These are phyloP conservation scores for Lordiphosa fenestrarum DNA, from an alignment of 2,888 invertebrate genomes.

Conservation along the genomic window DNA sequence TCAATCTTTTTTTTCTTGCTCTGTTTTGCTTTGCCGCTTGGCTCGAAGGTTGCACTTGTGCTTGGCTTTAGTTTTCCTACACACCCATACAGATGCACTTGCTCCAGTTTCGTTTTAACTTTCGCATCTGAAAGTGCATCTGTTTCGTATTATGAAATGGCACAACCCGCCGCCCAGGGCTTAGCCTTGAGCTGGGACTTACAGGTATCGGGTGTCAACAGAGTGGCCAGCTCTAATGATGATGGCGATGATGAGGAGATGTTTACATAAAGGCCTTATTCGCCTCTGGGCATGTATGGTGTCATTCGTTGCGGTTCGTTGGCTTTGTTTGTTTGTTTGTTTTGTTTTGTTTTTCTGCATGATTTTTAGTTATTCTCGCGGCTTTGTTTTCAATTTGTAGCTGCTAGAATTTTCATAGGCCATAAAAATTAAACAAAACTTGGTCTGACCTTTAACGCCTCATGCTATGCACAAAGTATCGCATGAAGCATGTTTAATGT, in stretches of 20 bases:
- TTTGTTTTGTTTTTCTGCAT: slow-evolving; percentile 4
- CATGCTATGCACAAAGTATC: slow-evolving; percentile 44
- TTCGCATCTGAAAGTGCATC: slow-evolving; percentile 58
- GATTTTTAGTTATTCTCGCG: slow-evolving; percentile 6
- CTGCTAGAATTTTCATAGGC: slow-evolving; percentile 34
- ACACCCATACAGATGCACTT: slow-evolving; percentile 27
- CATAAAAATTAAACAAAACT: slow-evolving; percentile 13
- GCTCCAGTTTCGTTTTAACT: slow-evolving; percentile 43
- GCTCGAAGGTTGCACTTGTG: slow-evolving; percentile 41
- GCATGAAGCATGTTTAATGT: slow-evolving; percentile 26
- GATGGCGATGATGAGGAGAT: neutral
- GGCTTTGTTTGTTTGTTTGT: slow-evolving; percentile 12
- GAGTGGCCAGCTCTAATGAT: neutral
- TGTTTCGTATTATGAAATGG: slow-evolving; percentile 36
- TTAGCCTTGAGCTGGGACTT: slow-evolving; percentile 10
- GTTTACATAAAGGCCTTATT: neutral
- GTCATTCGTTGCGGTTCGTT: slow-evolving; percentile 62
- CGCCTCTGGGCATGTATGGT: slow-evolving; percentile 31
- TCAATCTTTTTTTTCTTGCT: slow-evolving; percentile 20
- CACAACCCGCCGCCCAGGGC: slow-evolving; percentile 6
- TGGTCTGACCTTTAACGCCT: slow-evolving; percentile 59
- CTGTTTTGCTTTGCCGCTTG: slow-evolving; percentile 1
- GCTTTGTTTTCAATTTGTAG: slow-evolving; percentile 21
- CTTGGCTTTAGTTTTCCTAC: slow-evolving; percentile 15
- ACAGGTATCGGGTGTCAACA: slow-evolving; percentile 5